phyloP scores from a whole-genome alignment of 2,888 invertebrate species.

The Candidula unifasciata region DNA sequence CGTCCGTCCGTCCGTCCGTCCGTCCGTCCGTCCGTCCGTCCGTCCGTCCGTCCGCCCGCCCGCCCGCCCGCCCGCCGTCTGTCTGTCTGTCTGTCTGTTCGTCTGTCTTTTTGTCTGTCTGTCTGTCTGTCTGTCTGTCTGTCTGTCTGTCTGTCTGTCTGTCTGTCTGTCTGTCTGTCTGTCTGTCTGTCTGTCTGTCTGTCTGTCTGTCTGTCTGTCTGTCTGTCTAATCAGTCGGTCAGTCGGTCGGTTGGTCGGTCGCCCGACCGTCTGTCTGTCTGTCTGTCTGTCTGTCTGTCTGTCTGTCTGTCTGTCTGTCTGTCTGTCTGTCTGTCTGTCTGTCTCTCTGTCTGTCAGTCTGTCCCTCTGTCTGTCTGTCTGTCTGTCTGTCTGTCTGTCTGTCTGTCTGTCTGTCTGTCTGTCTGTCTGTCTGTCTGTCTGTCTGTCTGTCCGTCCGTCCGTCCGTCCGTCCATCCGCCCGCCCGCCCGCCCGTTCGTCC shows the following conservation, averaged over 20 bases:
- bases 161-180: not conserved
- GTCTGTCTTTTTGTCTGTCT: not conserved
- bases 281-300: not conserved
- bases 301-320: not conserved
- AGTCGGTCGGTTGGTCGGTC: not conserved
- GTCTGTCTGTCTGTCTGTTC: not conserved
- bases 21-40: constrained; percentile 17
- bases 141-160: not conserved
- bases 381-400: not conserved
- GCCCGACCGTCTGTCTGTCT: not conserved
- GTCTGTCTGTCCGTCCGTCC: not conserved
- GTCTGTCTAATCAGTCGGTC: not conserved
- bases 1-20: constrained; percentile 17
- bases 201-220: not conserved
- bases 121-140: not conserved
- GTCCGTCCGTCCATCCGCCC: not conserved
- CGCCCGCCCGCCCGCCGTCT: not conserved
- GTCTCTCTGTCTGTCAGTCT: not conserved
- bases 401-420: not conserved
- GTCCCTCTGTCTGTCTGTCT: not conserved
- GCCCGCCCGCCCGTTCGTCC: not conserved
- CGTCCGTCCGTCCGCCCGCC: constrained; percentile 16
- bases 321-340: not conserved
- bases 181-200: not conserved
- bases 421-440: not conserved